These are phyloP conservation scores for Brachionus sp. DNA, from an alignment of 1,140 invertebrate genomes.

Conservation along the genomic window DNA sequence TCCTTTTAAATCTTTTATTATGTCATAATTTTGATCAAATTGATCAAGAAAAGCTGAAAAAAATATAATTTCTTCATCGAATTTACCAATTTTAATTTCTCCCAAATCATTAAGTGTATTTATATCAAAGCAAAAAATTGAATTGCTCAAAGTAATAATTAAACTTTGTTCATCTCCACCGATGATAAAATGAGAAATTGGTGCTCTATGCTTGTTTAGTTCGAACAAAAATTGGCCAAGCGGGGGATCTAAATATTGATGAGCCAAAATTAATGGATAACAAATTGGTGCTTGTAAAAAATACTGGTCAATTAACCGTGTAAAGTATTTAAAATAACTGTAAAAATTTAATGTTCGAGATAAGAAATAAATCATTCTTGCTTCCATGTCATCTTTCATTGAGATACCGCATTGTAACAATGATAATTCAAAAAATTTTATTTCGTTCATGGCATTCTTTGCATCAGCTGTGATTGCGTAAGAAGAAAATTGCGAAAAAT, in stretches of 20 bases:
- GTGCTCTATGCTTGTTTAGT: not conserved
- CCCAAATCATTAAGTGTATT: not conserved
- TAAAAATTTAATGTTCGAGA: conserved; percentile 54
- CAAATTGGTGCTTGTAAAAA: conserved; percentile 52
- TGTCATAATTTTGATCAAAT: not conserved
- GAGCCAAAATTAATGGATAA: conserved; percentile 53
- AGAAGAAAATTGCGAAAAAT: not conserved
- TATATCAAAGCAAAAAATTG: not conserved
- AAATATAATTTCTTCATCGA: not conserved
- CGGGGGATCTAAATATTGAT: conserved; percentile 51
- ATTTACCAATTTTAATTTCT: not conserved
- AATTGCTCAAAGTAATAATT: conserved; percentile 37
- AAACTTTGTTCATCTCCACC: not conserved
- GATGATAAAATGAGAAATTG: not conserved
- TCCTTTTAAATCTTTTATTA: not conserved
- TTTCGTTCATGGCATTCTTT: not conserved
- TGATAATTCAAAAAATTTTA: not conserved
- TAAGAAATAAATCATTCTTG: conserved; percentile 50
- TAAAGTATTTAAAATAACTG: conserved; percentile 51
- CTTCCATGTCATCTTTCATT: not conserved
- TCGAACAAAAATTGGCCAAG: not conserved
- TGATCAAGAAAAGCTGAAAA: not conserved
- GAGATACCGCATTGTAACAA: not conserved
- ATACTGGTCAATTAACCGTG: conserved; percentile 52
- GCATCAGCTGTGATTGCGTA: not conserved